Conservation (phyloP, 2,888 invertebrate genomes). For the Polydrusus pterygomalis region DNA sequence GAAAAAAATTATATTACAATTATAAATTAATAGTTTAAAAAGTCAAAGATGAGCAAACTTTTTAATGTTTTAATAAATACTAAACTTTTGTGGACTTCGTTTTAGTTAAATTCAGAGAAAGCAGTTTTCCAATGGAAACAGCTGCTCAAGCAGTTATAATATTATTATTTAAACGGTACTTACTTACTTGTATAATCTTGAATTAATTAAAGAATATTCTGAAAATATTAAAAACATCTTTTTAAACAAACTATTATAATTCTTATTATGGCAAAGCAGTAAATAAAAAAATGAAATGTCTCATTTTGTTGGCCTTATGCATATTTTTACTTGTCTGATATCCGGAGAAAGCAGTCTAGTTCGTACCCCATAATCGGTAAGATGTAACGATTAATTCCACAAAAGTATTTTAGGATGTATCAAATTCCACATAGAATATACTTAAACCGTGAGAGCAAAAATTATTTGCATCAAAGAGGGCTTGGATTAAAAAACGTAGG, state of each 20-base stretch:
- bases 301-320: background rate
- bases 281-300: background rate
- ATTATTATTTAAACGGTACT: background rate
- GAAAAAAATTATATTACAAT: too few relatives aligned
- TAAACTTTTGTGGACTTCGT: background rate
- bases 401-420: too few relatives aligned
- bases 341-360: background rate
- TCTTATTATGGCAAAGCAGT: too few relatives aligned
- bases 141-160: background rate
- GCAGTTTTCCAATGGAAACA: slow-evolving; percentile 20
- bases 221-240: background rate
- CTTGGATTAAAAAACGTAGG: too few relatives aligned
- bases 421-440: background rate
- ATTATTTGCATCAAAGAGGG: too few relatives aligned
- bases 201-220: background rate
- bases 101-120: slow-evolving; percentile 33
- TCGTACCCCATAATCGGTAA: background rate
- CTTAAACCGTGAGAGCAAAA: background rate
- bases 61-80: background rate
- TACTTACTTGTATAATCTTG: background rate
- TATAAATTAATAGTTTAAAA: too few relatives aligned
- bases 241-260: too few relatives aligned
- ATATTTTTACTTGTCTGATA: background rate
- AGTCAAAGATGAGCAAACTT: too few relatives aligned
- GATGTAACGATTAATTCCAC: too few relatives aligned